Base-by-base conservation (phyloP, 2,888 invertebrate species). In the Cheiracanthium punctorium region DNA sequence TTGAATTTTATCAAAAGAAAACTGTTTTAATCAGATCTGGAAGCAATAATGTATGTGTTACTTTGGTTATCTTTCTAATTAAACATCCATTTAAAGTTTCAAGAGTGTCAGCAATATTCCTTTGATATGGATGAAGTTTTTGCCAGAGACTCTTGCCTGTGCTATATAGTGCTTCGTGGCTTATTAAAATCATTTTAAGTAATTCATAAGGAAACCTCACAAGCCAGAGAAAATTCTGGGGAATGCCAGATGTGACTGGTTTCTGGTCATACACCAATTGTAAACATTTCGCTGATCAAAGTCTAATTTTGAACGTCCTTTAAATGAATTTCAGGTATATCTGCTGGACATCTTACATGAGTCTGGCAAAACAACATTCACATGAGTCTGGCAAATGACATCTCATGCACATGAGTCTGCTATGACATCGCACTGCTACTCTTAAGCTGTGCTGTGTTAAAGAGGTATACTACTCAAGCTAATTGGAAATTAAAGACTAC, bases 251-350 rank as follows among this genome's bases (percentile, higher is more conserved):
- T 84, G 74, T 48, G 74, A 80, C 41, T 69, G 85, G 80, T 80
- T 86, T 86, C 85, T 80, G 85, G 85, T 86, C 80, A 71, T 86
- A 75, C 85, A 86, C 85, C 85, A 71, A 86, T 75, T 86, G 32
- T 80, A 33, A 84, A 73, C 80, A 75, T 80, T 80, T 75, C 74
- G 71, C 75, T 86, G 65, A 77, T 77, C 58, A 67, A 77, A 79
- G 79, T 86, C 69, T 80, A 80, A 80, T 86, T 37, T 75, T 86
- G 75, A 80, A 86, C 80, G 80, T 86, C 74, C 85, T 86, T 86
- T 86, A 80, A 80, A 86, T 86, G 41, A 86, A 86, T 86, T 86
- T 86, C 85, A 86, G 85, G 85, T 86, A 65, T 73, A 69, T 76
- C 72, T 80, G 85, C 85, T 86, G 85, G 85, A 86, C 85, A 86